Evolutionary conservation across 2,113 vertebrate species (phyloP), one percentile per base, ranked within the genome.

Genomic region (Carlito syrichta): DNA sequence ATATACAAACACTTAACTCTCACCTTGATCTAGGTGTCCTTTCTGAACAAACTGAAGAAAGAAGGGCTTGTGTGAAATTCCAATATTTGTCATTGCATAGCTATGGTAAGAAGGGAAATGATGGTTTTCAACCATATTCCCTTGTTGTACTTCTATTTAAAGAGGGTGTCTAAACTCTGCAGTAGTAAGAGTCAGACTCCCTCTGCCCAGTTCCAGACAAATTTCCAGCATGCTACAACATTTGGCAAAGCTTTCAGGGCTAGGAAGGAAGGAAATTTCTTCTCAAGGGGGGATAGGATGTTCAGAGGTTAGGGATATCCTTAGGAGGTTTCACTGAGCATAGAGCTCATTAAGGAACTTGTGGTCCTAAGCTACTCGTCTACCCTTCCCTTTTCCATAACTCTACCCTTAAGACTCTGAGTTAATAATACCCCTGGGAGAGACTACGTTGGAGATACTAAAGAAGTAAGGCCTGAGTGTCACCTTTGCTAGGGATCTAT

Each of bases 1-100:
- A 86, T 32, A 95, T 45, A 87, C 87, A 96, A 86, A 96, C 69
- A 87, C 40, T n/a, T 77, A 81, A 58, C 54, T 25, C 38, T 68
- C 52, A 58, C 76, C 52, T 54, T 43, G 69, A 92, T 79, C 38
- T 35, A 62, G 10, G 22, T 48, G 60, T 95, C 92, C 89, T 88
- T 69, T 86, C 40, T 56, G 54, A 92, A 86, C 73, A 91, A 77
- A 93, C 0, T 8, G 32, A 84, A 25, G 11, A 48, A 87, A 22
- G 68, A 30, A 45, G 52, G 77, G 45, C 32, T 17, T 40, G 19
- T 3, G 20, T 71, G 82, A 45, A 60, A 76, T 19, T 77, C 66
- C 52, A 23, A 0, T 22, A 38, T 16, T 38, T 52, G 56, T 10
- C 66, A 83, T 23, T 50, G 54, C 32, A 52, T 0, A 8, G 7